These are phyloP conservation scores for Takifugu ocellatus DNA, from an alignment of 2,797 vertebrate genomes.

Conservation along the genomic window DNA sequence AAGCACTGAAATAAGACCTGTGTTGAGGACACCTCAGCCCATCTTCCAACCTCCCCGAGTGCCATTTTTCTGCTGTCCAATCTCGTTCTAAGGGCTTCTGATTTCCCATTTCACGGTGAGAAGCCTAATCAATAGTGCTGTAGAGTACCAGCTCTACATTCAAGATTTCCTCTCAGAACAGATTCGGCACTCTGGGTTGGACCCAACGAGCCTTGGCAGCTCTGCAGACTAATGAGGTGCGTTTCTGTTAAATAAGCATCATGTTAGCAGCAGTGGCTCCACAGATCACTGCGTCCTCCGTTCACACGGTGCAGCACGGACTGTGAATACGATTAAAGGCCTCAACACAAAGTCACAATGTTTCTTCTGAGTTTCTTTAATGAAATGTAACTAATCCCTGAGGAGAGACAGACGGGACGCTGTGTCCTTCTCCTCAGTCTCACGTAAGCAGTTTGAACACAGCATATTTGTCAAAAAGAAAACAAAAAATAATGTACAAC, in stretches of 20 bases:
- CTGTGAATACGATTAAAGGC: too few species aligned
- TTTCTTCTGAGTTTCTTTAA: conserved; percentile 48
- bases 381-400: conserved; percentile 61
- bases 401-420: conserved; percentile 62
- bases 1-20: background rate
- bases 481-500: conserved; percentile 44
- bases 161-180: background rate
- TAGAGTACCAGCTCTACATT: background rate
- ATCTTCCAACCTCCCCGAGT: background rate
- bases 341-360: conserved; percentile 19
- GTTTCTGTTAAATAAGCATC: conserved; percentile 47
- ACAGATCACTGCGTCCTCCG: background rate
- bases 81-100: background rate
- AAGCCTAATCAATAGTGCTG: conserved; percentile 25
- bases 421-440: conserved; percentile 59
- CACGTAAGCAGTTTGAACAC: conserved; percentile 57
- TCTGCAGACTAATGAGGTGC: conserved; percentile 45
- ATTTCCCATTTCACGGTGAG: conserved; percentile 1
- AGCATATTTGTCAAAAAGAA: conserved; percentile 55
- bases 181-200: conserved; percentile 25
- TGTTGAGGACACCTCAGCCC: background rate
- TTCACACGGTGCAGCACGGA: background rate
- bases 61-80: background rate
- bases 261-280: background rate
- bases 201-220: conserved; percentile 16